Evolutionary conservation across 2,113 vertebrate species (phyloP).

Genomic region (Xiphorhynchus elegans): DNA sequence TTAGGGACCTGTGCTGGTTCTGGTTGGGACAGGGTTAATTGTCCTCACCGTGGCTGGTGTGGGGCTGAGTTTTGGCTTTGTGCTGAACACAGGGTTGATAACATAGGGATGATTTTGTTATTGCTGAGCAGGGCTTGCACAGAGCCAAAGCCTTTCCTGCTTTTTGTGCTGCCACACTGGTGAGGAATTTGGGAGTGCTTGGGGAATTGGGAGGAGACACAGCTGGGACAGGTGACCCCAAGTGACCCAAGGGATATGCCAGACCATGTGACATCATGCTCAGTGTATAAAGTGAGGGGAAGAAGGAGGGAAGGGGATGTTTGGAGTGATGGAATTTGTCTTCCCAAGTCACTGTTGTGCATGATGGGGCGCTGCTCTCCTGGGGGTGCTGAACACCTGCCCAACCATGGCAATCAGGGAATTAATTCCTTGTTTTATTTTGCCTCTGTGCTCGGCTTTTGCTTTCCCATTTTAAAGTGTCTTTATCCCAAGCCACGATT

Average conservation of each 20-base stretch:
- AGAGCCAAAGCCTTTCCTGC: neutral
- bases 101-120: neutral
- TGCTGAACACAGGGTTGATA: neutral
- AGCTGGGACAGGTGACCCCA: neutral
- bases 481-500: neutral
- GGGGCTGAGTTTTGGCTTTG: neutral
- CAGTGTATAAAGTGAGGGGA: neutral
- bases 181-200: neutral
- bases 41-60: neutral
- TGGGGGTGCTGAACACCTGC: neutral
- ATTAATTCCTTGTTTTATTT: neutral
- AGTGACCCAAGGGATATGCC: neutral
- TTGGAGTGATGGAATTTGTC: neutral
- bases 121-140: neutral
- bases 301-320: neutral
- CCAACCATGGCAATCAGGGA: neutral
- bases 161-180: neutral
- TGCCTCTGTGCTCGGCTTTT: neutral
- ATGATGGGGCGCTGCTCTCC: neutral
- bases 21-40: neutral
- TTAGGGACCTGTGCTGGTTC: neutral
- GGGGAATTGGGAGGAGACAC: neutral
- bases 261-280: neutral
- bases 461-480: neutral
- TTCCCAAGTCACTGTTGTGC: neutral